Evolutionary conservation across 2,888 invertebrate species (phyloP).

Genomic region (Hedychridium roseum): DNA sequence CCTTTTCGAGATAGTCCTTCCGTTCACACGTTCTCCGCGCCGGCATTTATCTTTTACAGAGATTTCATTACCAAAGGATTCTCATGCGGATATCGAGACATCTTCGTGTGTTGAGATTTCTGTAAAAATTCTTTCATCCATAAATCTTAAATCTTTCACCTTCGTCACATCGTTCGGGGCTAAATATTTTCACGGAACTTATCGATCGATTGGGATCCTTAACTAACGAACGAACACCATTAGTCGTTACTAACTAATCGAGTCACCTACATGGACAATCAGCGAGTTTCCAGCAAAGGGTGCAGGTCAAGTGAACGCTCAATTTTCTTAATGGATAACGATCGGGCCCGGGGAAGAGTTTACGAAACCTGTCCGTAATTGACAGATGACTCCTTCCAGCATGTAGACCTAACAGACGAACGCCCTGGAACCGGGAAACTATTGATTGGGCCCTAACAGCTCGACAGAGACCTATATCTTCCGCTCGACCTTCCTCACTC

Average conservation of each 20-base stretch:
- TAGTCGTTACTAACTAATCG: neutral
- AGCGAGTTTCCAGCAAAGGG: slow-evolving; percentile 18
- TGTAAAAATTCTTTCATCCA: too few relatives aligned
- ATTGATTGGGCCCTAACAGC: slow-evolving; percentile 32
- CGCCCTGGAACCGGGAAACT: slow-evolving; percentile 32
- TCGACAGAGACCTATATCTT: slow-evolving; percentile 37
- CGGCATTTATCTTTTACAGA: neutral
- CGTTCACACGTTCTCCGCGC: neutral
- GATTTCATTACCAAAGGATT: neutral
- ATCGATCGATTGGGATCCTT: slow-evolving; percentile 8
- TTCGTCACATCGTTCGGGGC: slow-evolving; percentile 10
- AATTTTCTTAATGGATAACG: slow-evolving; percentile 44
- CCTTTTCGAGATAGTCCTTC: too few relatives aligned
- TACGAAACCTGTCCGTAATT: slow-evolving; percentile 40
- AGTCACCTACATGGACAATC: neutral
- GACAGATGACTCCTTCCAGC: slow-evolving; percentile 46
- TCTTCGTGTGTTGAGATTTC: too few relatives aligned
- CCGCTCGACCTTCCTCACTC: too few relatives aligned
- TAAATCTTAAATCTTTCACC: slow-evolving; percentile 19
- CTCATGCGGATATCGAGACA: too few relatives aligned
- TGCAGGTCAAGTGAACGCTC: slow-evolving; percentile 19
- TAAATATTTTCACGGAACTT: neutral
- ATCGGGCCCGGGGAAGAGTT: slow-evolving; percentile 31
- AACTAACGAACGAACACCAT: slow-evolving; percentile 10
- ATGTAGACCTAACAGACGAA: slow-evolving; percentile 14